Evolutionary conservation across 2,113 vertebrate genomes (phyloP).

Genomic region (Procavia capensis): DNA sequence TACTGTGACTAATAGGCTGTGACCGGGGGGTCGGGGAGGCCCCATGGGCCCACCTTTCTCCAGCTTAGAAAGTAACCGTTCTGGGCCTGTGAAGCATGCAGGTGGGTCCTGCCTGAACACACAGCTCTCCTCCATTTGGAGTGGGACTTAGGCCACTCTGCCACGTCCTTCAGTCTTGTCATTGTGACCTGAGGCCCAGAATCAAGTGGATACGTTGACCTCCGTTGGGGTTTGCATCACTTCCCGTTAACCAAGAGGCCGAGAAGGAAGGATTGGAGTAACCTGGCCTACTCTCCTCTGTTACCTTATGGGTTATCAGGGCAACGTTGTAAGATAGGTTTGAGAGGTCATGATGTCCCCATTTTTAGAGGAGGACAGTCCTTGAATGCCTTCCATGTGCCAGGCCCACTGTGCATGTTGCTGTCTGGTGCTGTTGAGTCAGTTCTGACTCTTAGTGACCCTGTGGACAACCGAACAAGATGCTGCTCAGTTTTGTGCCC

Average conservation of each 20-base stretch:
- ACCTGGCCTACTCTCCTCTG: fast-evolving
- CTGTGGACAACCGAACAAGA: neutral
- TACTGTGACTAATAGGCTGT: neutral
- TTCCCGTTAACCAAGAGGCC: neutral
- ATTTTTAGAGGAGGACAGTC: neutral
- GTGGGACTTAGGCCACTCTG: neutral
- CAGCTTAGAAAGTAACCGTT: neutral
- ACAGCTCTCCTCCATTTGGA: neutral
- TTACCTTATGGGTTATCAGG: fast-evolving
- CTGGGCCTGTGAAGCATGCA: neutral
- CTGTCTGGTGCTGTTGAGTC: neutral
- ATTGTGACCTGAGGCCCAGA: neutral
- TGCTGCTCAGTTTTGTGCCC: neutral
- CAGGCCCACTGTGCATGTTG: neutral
- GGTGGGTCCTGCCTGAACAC: neutral
- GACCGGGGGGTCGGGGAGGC: fast-evolving
- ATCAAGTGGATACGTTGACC: neutral
- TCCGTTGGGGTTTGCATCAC: neutral
- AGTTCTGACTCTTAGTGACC: neutral
- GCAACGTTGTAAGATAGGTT: too few relatives aligned
- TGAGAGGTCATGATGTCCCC: neutral
- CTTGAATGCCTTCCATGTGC: neutral
- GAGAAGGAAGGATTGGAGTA: too few relatives aligned
- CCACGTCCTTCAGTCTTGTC: neutral
- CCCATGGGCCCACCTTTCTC: fast-evolving